Base-by-base conservation (phyloP, 2,888 invertebrate genomes). In the Automeris io region DNA sequence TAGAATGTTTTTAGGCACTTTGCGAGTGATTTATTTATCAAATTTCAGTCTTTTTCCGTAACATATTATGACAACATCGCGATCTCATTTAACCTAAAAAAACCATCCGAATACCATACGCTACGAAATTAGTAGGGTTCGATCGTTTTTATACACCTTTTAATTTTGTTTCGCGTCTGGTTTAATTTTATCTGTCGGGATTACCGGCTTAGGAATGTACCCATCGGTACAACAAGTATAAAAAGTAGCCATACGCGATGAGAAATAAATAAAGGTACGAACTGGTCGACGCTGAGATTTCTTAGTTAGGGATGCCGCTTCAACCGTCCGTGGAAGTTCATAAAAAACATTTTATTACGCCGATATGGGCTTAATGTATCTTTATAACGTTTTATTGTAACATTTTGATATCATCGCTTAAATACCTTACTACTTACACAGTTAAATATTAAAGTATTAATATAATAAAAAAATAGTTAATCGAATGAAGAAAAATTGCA, bases 81-180 rank as follows among this genome's bases (percentile, higher is more conserved):
- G 7, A n/a, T 16, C 29, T 19, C 19, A 16, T 18, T 33, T 33
- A 33, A 37, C 46, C 49, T 45, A 40, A 49, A 54, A 64, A 57
- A 41, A 57, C 47, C 37, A 41, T 34, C 11, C 9, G 33, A 72
- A 77, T 69, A 66, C 73, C 80, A 75, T 77, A 79, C 81, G 69
- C 72, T 78, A 80, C 82, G 64, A 80, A 86, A 85, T 86, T 86
- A 85, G 83, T 81, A 59, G 63, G 70, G 70, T 70, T 76, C 77
- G 75, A 78, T 73, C 70, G 70, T 78, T 79, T 80, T 80, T 75
- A 78, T 78, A 63, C 75, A 73, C 78, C 72, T 83, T 85, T 85
- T 85, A 81, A 83, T 85, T 85, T 86, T 83, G 75, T 85, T 86
- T 80, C 76, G 76, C 79, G 86, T 86, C 86, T 86, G 83, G 81